Conservation (phyloP, 2,888 invertebrate species). For the Drosophila niveifrons region DNA sequence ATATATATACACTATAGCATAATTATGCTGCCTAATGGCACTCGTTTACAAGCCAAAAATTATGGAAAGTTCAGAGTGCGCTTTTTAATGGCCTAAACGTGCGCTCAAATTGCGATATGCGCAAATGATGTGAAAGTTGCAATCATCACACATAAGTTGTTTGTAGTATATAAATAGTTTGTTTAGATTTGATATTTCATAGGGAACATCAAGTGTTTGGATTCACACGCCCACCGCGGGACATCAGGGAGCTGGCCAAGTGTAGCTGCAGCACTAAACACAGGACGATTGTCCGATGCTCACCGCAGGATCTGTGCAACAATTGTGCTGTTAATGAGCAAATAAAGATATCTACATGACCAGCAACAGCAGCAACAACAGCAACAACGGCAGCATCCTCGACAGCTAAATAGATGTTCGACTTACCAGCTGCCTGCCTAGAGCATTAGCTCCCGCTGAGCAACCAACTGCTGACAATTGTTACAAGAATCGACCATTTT, state of each 20-base stretch:
- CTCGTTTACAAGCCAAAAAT: conserved; percentile 45
- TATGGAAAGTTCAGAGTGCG: conserved; percentile 56
- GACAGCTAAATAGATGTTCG: conserved; percentile 57
- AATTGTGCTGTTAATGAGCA: conserved; percentile 78
- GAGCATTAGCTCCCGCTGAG: conserved; percentile 58
- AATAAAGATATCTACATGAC: conserved; percentile 77
- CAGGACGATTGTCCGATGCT: conserved; percentile 40
- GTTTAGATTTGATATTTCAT: neutral
- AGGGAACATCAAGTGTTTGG: conserved; percentile 38
- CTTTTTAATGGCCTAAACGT: conserved; percentile 60
- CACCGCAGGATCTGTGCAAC: conserved; percentile 65
- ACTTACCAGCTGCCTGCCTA: conserved; percentile 51
- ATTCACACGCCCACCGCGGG: conserved; percentile 73
- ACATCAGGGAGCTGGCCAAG: conserved; percentile 18
- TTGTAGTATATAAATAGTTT: neutral
- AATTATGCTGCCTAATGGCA: conserved; percentile 69
- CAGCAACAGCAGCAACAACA: conserved; percentile 44
- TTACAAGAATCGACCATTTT: neutral
- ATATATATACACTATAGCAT: conserved; percentile 38
- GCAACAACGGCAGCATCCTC: conserved; percentile 20
- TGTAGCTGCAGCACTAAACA: conserved; percentile 15
- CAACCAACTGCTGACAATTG: conserved; percentile 17
- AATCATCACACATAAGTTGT: neutral
- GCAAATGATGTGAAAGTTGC: conserved; percentile 26
- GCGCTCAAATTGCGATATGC: conserved; percentile 26